Evolutionary conservation across 2,888 invertebrate species (phyloP).

Genomic region (Xanthostigma xanthostigma): DNA sequence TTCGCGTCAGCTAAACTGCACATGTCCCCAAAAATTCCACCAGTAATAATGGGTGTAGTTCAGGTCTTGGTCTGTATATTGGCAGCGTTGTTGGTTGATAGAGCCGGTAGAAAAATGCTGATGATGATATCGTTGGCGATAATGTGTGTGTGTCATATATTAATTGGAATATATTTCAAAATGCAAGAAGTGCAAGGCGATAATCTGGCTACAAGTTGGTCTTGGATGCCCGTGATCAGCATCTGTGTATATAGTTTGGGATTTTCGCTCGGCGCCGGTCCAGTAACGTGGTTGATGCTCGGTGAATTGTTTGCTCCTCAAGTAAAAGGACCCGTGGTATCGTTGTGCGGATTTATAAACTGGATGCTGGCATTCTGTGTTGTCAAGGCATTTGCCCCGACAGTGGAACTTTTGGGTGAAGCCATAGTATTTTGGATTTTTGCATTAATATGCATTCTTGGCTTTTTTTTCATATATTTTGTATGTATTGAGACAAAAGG

Average conservation of each 20-base stretch:
- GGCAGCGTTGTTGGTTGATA: constrained; percentile 56
- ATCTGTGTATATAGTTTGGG: constrained; percentile 27
- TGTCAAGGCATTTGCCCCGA: constrained; percentile 29
- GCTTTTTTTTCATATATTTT: constrained; percentile 30
- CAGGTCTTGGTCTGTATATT: constrained; percentile 54
- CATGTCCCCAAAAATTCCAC: constrained; percentile 42
- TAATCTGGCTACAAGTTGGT: constrained; percentile 15
- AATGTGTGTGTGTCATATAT: constrained; percentile 49
- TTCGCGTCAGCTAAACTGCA: constrained; percentile 52
- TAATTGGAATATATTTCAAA: constrained; percentile 55
- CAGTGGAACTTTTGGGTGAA: constrained; percentile 21
- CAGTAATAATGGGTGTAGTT: constrained; percentile 62
- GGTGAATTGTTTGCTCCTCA: constrained; percentile 32
- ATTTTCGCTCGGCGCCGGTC: constrained; percentile 33
- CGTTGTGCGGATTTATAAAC: constrained; percentile 28
- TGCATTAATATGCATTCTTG: constrained; percentile 28
- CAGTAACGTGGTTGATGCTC: constrained; percentile 33
- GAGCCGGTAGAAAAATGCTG: constrained; percentile 58
- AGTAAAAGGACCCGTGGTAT: constrained; percentile 23
- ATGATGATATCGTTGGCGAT: constrained; percentile 55
- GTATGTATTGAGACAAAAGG: constrained; percentile 39
- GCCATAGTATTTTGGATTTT: constrained; percentile 36
- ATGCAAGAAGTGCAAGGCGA: constrained; percentile 34
- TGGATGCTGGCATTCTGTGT: constrained; percentile 28
- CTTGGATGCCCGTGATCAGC: constrained; percentile 27